Evolutionary conservation across 2,888 invertebrate genomes (phyloP).

Genomic region (Andrena bicolor): DNA sequence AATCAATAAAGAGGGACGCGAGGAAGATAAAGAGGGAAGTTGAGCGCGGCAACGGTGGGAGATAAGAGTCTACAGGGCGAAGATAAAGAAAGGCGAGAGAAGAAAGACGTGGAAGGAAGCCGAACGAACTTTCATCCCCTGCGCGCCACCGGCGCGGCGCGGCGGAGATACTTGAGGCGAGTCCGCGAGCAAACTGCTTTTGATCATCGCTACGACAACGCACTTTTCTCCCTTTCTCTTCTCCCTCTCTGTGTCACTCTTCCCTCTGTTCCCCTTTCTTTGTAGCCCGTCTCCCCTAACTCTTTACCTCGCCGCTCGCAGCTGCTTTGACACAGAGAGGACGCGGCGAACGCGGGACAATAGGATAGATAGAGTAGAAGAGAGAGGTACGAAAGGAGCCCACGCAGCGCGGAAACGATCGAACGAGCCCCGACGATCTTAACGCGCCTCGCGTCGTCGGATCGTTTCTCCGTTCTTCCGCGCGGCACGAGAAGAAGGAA

Average conservation of each 20-base stretch:
- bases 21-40: not conserved
- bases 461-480: not conserved
- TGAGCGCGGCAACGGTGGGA: conserved; percentile 10
- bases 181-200: conserved; percentile 77
- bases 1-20: conserved; percentile 55
- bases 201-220: conserved; percentile 73
- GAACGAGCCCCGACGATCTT: conserved; percentile 53
- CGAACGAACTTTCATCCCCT: conserved; percentile 67
- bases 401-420: conserved; percentile 39
- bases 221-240: conserved; percentile 42
- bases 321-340: conserved; percentile 50
- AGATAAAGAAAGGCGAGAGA: conserved; percentile 69
- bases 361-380: conserved; percentile 25
- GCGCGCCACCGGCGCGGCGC: conserved; percentile 18
- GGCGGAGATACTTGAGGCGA: conserved; percentile 69
- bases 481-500: not conserved
- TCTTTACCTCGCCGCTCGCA: conserved; percentile 46
- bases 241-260: conserved; percentile 33
- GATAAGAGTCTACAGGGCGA: conserved; percentile 55
- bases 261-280: conserved; percentile 36
- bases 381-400: not conserved
- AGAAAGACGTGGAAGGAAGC: conserved; percentile 67
- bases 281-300: conserved; percentile 57
- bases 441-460: conserved; percentile 26
- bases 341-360: conserved; percentile 23